These are phyloP conservation scores for Strongylocentrotus purpuratus DNA, from an alignment of 35 echinoderm and acorn worm species.

Conservation along the genomic window DNA sequence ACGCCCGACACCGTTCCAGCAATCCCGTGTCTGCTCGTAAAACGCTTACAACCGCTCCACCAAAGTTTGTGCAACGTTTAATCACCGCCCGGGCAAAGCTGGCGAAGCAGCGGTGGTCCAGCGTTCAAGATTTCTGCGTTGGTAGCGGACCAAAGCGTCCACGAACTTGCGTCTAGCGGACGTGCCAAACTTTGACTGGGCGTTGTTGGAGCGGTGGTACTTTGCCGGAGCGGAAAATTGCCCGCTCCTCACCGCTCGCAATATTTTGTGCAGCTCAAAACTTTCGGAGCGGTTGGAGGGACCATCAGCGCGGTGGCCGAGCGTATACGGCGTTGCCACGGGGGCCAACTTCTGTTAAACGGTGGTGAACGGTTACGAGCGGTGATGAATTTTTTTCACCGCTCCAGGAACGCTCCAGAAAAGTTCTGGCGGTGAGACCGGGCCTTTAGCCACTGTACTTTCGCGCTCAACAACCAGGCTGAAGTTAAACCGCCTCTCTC, in stretches of 20 bases:
- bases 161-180: slow-evolving; percentile 40
- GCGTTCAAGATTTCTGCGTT: slow-evolving; percentile 43
- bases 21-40: slow-evolving; percentile 27
- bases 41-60: slow-evolving; percentile 40
- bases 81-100: slow-evolving; percentile 44
- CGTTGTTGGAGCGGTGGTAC: slow-evolving; percentile 42
- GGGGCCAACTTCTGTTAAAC: slow-evolving; percentile 24
- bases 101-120: slow-evolving; percentile 36
- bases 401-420: not conserved
- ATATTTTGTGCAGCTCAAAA: slow-evolving; percentile 42
- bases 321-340: slow-evolving; percentile 5
- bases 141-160: slow-evolving; percentile 39
- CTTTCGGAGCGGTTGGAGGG: slow-evolving; percentile 39
- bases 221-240: slow-evolving; percentile 38
- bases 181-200: slow-evolving; percentile 43
- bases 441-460: too few relatives aligned
- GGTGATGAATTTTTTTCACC: slow-evolving; percentile 20
- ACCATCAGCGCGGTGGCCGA: slow-evolving; percentile 33
- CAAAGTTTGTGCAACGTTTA: slow-evolving; percentile 37
- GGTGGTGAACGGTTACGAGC: slow-evolving; percentile 40
- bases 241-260: slow-evolving; percentile 36
- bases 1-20: slow-evolving; percentile 40
- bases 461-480: too few relatives aligned
- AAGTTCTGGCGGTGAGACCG: not conserved
- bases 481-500: too few relatives aligned